These are phyloP conservation scores for Chloroclystis v-ata DNA, from an alignment of 2,888 invertebrate species.

Conservation along the genomic window DNA sequence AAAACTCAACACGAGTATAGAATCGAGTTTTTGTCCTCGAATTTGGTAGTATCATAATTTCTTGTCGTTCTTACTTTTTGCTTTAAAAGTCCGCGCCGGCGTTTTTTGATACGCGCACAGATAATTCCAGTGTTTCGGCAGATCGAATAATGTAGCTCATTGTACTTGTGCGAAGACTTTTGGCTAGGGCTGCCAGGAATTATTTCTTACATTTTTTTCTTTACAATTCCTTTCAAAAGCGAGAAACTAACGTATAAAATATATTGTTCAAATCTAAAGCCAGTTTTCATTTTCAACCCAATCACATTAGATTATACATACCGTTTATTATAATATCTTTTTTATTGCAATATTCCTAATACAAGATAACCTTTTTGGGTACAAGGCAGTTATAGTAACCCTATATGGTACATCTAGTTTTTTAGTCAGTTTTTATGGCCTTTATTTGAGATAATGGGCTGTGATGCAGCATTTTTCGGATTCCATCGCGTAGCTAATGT, in stretches of 20 bases:
- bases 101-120: slow-evolving; percentile 60
- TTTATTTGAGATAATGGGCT: slow-evolving; percentile 54
- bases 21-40: slow-evolving; percentile 61
- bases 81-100: slow-evolving; percentile 39
- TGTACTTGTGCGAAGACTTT: slow-evolving; percentile 29
- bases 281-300: too few species aligned
- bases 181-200: slow-evolving; percentile 25
- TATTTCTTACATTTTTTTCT: too few species aligned
- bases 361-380: background rate
- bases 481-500: slow-evolving; percentile 32
- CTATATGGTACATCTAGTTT: slow-evolving; percentile 29
- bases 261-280: too few species aligned
- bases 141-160: slow-evolving; percentile 52
- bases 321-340: too few species aligned
- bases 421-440: slow-evolving; percentile 40
- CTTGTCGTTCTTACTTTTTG: slow-evolving; percentile 55
- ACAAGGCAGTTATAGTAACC: slow-evolving; percentile 12
- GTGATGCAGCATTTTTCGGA: slow-evolving; percentile 54
- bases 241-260: too few species aligned
- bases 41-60: slow-evolving; percentile 75
- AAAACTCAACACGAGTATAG: slow-evolving; percentile 42
- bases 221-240: too few species aligned
- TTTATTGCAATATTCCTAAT: too few species aligned
- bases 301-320: too few species aligned
- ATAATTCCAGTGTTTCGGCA: slow-evolving; percentile 56